Percentiles rank a stretch among this genome's conserved stretches.
Evolutionary conservation across 2,888 invertebrate genomes (phyloP).

Genomic region (Leptinotarsa peninsularis): DNA sequence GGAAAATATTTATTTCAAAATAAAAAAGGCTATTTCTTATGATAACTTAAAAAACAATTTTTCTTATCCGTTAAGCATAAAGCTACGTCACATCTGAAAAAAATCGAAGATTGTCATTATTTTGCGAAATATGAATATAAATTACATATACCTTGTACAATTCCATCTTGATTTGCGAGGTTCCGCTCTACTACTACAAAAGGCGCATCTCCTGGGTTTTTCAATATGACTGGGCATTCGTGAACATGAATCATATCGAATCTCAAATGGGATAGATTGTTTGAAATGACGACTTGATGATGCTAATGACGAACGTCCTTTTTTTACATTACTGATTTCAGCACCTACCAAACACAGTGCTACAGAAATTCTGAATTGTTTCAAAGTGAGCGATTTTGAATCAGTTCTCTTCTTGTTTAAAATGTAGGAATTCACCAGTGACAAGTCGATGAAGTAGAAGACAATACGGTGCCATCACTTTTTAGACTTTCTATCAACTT

Average conservation of each 20-base stretch:
- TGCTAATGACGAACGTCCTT: constrained; percentile 1
- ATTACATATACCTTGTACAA: too few species aligned
- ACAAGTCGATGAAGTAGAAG: constrained; percentile 15
- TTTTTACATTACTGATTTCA: background rate
- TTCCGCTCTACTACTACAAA: constrained; percentile 28
- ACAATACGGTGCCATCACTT: constrained; percentile 55
- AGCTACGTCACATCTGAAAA: background rate
- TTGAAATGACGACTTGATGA: constrained; percentile 12
- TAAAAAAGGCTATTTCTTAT: too few species aligned
- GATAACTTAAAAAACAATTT: too few species aligned
- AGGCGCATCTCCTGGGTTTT: constrained; percentile 28
- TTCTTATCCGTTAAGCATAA: background rate
- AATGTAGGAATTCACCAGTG: constrained; percentile 3
- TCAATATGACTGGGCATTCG: background rate
- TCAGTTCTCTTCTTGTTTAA: background rate
- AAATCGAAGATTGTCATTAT: background rate
- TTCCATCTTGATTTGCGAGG: constrained; percentile 24
- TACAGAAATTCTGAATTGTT: constrained; percentile 11
- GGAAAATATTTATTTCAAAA: too few species aligned
- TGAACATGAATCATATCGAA: constrained; percentile 25
- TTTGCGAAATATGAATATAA: constrained; percentile 6
- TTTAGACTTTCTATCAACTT: constrained; percentile 53
- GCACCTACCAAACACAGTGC: constrained; percentile 15
- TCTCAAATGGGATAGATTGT: background rate
- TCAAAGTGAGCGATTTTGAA: background rate